Conservation (phyloP, 2,888 invertebrate species). For the Agonopterix subpropinquella region DNA sequence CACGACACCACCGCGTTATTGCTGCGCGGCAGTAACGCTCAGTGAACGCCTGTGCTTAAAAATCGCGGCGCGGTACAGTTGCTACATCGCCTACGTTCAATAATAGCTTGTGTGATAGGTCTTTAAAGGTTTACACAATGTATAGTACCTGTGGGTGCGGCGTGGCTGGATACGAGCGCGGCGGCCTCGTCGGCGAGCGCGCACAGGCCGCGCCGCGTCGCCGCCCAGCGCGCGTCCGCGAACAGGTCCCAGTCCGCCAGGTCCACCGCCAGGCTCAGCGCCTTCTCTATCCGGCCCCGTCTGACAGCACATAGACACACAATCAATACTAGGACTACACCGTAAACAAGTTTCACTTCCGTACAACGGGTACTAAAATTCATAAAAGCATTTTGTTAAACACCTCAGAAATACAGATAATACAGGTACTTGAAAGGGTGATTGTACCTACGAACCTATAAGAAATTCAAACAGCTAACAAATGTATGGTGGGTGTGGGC, state of each 20-base stretch:
- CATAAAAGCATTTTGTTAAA: no score
- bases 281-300: conserved; percentile 85
- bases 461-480: no score
- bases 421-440: no score
- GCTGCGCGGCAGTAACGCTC: no score
- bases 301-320: conserved; percentile 41
- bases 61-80: no score
- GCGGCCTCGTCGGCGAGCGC: conserved; percentile 82
- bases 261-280: conserved; percentile 90
- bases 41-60: no score
- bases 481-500: no score
- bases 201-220: conserved; percentile 75
- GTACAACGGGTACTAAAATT: no score
- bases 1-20: no score
- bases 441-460: no score
- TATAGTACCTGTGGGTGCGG: conserved; percentile 10
- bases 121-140: neutral
- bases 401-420: no score
- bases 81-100: no score
- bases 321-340: neutral
- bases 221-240: conserved; percentile 87
- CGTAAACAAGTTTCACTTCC: neutral
- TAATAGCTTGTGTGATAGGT: neutral
- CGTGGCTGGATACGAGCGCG: conserved; percentile 75
- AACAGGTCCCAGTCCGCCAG: conserved; percentile 91